Conservation (phyloP, 53 echinoderm and acorn worm genomes). For the Patiria pectinifera region DNA sequence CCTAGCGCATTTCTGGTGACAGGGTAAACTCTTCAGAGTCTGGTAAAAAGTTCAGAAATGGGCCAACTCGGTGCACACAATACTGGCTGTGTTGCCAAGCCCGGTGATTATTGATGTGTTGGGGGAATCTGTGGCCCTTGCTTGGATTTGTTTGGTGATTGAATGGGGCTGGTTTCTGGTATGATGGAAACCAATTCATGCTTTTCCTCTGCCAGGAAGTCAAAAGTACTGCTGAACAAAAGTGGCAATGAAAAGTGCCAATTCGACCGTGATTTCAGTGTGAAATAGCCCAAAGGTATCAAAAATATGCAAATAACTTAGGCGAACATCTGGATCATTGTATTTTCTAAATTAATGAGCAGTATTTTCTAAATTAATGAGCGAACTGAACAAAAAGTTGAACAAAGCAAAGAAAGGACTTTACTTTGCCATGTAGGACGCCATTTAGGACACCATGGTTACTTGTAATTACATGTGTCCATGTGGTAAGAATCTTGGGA, state of each 20-base stretch:
- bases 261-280: no score
- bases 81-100: constrained; percentile 47
- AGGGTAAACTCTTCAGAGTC: neutral
- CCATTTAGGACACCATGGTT: neutral
- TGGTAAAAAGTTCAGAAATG: constrained; percentile 18
- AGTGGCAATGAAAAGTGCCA: no score
- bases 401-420: no score
- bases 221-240: neutral
- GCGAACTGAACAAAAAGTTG: no score
- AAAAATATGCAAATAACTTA: no score
- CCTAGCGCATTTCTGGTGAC: neutral
- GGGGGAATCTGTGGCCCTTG: neutral
- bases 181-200: neutral
- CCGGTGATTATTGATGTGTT: constrained; percentile 49
- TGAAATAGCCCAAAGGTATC: no score
- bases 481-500: neutral
- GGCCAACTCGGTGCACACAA: constrained; percentile 29
- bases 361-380: no score
- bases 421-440: no score
- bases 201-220: constrained; percentile 31
- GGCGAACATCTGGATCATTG: no score
- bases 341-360: no score
- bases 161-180: constrained; percentile 5
- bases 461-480: neutral
- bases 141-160: neutral